Conservation (phyloP, 2,888 invertebrate species). For the Platerodrilus igneus region DNA sequence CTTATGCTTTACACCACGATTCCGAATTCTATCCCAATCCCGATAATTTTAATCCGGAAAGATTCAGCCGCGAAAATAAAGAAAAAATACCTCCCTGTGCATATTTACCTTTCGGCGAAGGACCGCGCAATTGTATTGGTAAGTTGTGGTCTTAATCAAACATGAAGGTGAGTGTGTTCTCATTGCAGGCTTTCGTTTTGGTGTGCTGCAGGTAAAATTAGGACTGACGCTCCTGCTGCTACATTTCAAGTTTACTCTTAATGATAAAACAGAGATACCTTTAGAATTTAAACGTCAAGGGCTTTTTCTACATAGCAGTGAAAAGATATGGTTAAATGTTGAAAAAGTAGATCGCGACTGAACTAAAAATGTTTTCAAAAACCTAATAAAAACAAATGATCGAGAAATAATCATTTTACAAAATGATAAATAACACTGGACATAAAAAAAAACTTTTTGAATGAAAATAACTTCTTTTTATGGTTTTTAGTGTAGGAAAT, state of each 20-base stretch:
- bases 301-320: constrained; percentile 14
- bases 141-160: constrained; percentile 14
- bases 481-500: too few relatives aligned
- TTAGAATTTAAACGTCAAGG: constrained; percentile 12
- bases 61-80: too few relatives aligned
- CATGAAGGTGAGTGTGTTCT: background rate
- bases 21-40: constrained; percentile 42
- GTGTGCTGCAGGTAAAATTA: constrained; percentile 27
- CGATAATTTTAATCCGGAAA: constrained; percentile 51
- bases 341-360: constrained; percentile 6
- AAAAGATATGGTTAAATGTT: constrained; percentile 15
- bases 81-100: constrained; percentile 51
- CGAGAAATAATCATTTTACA: too few relatives aligned
- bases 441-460: too few relatives aligned
- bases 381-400: too few relatives aligned
- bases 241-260: constrained; percentile 20
- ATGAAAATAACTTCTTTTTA: too few relatives aligned
- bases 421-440: too few relatives aligned
- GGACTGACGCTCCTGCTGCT: constrained; percentile 23
- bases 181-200: constrained; percentile 26
- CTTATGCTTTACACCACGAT: constrained; percentile 34
- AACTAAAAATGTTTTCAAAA: too few relatives aligned
- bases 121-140: constrained; percentile 57
- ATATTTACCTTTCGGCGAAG: constrained; percentile 57
- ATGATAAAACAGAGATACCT: constrained; percentile 24